Base-by-base conservation (phyloP, 1,140 invertebrate genomes). In the Centruroides vittatus region DNA sequence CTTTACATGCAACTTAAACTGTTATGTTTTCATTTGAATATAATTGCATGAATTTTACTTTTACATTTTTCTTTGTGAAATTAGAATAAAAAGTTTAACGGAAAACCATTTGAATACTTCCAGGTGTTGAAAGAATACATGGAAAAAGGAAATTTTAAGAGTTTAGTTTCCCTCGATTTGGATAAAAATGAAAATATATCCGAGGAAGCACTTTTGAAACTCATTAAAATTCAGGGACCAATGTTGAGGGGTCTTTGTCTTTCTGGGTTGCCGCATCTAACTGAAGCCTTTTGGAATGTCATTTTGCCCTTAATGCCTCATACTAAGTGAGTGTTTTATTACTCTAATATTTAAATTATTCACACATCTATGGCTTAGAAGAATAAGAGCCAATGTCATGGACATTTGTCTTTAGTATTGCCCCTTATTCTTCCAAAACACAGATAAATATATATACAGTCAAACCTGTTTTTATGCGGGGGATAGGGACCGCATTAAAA, bases 241-340 rank as follows among this genome's bases (percentile, higher is more conserved):
- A 89, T 95, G 73, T 77, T 99, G 10, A 82, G 81, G 71, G 96
- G 89, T 0, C 78, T 98, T 23, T 83, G 85, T 61, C 76, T 98
- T 1, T 89, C 89, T 50, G 96, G 96, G 46, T 98, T 99, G 85
- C 86, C 93, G 1, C 95, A 98, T 71, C 88, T 99, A 66, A 94
- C 93, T 1, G 96, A 99, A 77, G 90, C 93, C 70, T 84, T 98
- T 54, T 98, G 94, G 92, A 86, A 90, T 73, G 86, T 86, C 66
- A 86, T 95, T 47, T 77, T 98, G 55, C 89, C 91, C 0, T 83
- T 90, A 60, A 76, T 98, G 7, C 87, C 82, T 57, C 94, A 95
- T 73, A 85, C 90, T 63, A 93, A 86, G 93, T 96, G 72, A 78
- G 72, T 67, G 55, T 48, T 49, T 36, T n/a, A 23, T 23, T 23